Evolutionary conservation across 2,797 vertebrate genomes (phyloP).

Genomic region (Xenopus petersii): DNA sequence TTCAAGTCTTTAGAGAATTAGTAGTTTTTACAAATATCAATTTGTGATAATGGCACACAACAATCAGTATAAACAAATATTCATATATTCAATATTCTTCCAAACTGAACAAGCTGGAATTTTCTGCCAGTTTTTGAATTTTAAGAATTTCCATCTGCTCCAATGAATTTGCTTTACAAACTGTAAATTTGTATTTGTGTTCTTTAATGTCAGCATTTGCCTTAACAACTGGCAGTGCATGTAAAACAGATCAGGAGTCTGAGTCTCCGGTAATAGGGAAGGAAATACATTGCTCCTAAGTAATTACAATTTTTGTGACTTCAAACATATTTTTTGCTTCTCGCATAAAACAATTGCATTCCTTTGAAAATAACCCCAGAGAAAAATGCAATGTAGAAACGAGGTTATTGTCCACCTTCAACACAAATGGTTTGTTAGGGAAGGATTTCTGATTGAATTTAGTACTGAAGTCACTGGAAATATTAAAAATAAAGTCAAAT

Average conservation of each 20-base stretch:
- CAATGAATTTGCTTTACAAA: neutral
- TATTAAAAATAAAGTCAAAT: conserved; percentile 23
- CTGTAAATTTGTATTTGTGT: neutral
- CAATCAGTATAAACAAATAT: no score
- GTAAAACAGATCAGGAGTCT: conserved; percentile 21
- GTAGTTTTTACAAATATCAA: no score
- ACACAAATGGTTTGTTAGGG: conserved; percentile 23
- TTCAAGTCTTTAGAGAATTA: no score
- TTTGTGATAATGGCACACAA: no score
- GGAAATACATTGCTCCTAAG: conserved; percentile 39
- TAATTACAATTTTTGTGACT: conserved; percentile 38
- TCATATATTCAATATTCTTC: no score
- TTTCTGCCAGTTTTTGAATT: no score
- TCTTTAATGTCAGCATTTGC: neutral
- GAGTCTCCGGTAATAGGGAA: conserved; percentile 23
- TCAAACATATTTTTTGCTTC: conserved; percentile 46
- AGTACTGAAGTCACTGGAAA: conserved; percentile 13
- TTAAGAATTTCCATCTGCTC: no score
- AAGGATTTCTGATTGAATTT: conserved; percentile 28
- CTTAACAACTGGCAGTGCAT: neutral
- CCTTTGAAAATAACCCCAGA: conserved; percentile 43
- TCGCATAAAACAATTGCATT: conserved; percentile 37
- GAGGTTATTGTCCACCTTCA: conserved; percentile 34
- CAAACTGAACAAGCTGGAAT: no score
- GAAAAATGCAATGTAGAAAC: conserved; percentile 22